phyloP scores from a whole-genome alignment of 2,113 vertebrate species.

The Tupaia chinensis region DNA sequence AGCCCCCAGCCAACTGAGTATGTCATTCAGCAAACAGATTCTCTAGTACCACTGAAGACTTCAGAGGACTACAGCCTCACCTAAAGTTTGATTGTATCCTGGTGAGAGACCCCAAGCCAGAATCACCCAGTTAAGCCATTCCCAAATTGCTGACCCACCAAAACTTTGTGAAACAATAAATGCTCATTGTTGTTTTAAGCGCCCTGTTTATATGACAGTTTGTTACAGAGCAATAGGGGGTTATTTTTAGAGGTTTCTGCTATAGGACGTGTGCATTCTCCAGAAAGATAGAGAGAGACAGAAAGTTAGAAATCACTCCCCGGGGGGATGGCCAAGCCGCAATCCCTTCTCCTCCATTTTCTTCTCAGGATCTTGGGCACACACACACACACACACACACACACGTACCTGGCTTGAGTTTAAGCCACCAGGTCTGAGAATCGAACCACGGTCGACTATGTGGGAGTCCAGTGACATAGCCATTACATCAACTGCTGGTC shows the following conservation, averaged over 20 bases:
- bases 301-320: neutral
- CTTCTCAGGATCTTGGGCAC: too few relatives aligned
- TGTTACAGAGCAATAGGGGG: neutral
- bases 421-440: too few relatives aligned
- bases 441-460: too few relatives aligned
- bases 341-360: too few relatives aligned
- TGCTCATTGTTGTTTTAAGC: neutral
- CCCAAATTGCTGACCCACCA: neutral
- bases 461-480: too few relatives aligned
- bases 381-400: too few relatives aligned
- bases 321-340: too few relatives aligned
- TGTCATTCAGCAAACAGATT: neutral
- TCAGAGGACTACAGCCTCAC: neutral
- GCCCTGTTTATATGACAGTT: neutral
- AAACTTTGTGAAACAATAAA: neutral
- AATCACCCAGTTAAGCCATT: neutral
- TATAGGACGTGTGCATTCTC: neutral
- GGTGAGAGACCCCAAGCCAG: neutral
- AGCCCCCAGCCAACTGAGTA: neutral
- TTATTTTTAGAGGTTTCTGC: neutral
- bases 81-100: neutral
- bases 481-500: too few relatives aligned
- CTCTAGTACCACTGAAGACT: neutral
- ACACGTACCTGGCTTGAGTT: too few relatives aligned
- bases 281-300: neutral